Evolutionary conservation across 2,888 invertebrate genomes (phyloP), one percentile per base, ranked within the genome.

Genomic region (Phalera bucephala): DNA sequence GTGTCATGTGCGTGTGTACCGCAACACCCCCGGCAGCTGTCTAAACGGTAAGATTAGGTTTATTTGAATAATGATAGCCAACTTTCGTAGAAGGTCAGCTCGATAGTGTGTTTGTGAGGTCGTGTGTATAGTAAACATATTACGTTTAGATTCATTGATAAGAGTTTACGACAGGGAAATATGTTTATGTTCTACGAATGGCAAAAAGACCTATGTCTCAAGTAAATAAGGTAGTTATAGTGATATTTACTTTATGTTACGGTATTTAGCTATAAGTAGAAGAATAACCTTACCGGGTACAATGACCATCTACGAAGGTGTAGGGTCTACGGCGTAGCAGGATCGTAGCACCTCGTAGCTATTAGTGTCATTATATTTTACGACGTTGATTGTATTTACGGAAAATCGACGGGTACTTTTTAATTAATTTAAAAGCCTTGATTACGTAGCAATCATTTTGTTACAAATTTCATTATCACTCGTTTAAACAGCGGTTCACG

Each of bases 21-120:
- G 68, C 68, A 69, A 67, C 64, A 64, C 62, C 62, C 65, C 63
- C 58, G 80, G 82, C 77, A 69, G 82, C 80, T 79, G 82, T 76
- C 65, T 46, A 67, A 68, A 74, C 64, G 84, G 85, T 87, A 71
- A 80, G 81, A 62, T 52, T 52, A 50, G 26, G 41, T 52, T 49
- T 49, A 40, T 45, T 43, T 47, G 42, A 43, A 47, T 51, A 40
- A 45, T 52, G 45, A 49, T 49, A 38, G 41, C 42, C 55, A 61
- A 58, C 44, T 58, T 53, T 52, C 42, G 34, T 50, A 45, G 53
- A 63, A 66, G 72, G 70, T 68, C 59, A 59, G 42, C 43, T 66
- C 64, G 64, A 60, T 58, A 63, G 53, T 53, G 44, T 46, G 45
- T 42, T 53, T 40, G 46, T 57, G 41, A 61, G 61, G 50, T 53